These are phyloP conservation scores for Psephotus haematonotus DNA, from an alignment of 2,113 vertebrate species.

Conservation along the genomic window DNA sequence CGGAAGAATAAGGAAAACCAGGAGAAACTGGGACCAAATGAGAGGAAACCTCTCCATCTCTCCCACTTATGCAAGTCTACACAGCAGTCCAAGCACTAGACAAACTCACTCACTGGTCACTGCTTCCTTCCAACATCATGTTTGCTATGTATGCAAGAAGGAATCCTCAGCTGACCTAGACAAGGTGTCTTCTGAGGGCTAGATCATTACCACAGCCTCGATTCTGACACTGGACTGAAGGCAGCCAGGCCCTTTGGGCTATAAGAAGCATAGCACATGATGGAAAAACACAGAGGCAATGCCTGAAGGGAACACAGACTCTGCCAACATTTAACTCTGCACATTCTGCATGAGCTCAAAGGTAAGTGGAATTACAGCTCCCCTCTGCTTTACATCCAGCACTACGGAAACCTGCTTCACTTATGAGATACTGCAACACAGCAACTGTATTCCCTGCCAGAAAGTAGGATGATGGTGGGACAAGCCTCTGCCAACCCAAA, in stretches of 20 bases:
- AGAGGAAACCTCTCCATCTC: neutral
- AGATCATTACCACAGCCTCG: neutral
- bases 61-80: neutral
- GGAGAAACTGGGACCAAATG: neutral
- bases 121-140: neutral
- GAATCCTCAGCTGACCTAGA: neutral
- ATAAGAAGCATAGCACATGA: neutral
- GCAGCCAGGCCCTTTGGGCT: neutral
- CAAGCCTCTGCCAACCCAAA: neutral
- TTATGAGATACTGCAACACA: neutral
- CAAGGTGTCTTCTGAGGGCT: neutral
- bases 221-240: neutral
- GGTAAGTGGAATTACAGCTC: neutral
- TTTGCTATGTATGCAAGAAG: neutral
- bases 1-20: neutral
- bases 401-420: neutral
- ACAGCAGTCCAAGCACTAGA: neutral
- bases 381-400: neutral
- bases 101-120: neutral
- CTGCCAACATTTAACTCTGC: neutral
- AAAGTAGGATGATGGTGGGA: neutral
- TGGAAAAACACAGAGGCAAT: neutral
- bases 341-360: neutral
- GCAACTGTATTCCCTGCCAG: neutral
- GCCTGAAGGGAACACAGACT: neutral